These are phyloP conservation scores for Fulica atra DNA, from an alignment of 2,113 vertebrate species.

Conservation along the genomic window DNA sequence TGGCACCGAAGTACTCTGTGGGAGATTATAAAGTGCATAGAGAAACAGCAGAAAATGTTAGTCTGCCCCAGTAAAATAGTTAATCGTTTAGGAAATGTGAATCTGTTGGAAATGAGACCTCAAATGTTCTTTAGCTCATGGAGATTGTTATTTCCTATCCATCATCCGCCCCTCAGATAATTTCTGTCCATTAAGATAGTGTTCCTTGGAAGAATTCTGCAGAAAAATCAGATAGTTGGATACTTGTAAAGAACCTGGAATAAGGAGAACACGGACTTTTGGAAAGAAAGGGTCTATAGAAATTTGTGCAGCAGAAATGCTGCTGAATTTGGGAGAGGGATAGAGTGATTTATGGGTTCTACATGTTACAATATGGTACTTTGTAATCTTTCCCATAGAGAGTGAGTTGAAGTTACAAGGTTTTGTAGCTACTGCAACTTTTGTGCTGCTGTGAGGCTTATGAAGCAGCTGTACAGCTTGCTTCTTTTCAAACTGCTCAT, in stretches of 20 bases:
- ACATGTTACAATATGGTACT: background rate
- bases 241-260: background rate
- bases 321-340: background rate
- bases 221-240: background rate
- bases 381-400: background rate
- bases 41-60: constrained; percentile 35
- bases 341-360: background rate
- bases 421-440: background rate
- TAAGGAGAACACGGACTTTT: background rate
- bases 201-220: background rate
- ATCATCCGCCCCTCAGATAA: background rate
- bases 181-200: background rate
- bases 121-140: background rate
- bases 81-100: background rate
- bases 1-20: background rate
- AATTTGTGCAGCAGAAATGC: background rate
- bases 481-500: background rate
- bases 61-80: background rate
- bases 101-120: background rate
- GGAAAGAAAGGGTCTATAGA: background rate
- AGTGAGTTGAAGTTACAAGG: background rate
- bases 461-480: background rate
- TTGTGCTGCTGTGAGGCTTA: background rate
- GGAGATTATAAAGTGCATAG: background rate
- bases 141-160: background rate